Evolutionary conservation across 2,113 vertebrate genomes (phyloP), one percentile per base, ranked within the genome.

Genomic region (Thymallus thymallus): DNA sequence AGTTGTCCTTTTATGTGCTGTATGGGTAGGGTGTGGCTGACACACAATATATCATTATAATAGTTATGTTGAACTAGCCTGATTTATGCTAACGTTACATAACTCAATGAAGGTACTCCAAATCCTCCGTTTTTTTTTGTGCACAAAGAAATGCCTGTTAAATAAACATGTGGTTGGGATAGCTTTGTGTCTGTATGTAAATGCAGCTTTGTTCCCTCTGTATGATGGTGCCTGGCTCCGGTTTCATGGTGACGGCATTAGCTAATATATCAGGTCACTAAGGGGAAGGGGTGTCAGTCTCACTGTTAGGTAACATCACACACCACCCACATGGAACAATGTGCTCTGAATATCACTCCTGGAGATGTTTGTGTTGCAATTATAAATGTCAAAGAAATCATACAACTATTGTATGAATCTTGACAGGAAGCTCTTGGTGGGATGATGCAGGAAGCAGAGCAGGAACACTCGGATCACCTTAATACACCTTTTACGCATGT

Each of bases 1-100:
- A n/a, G 84, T 90, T 82, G 79, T 76, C 72, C 83, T 63, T 75
- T 74, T 76, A 2, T 64, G 67, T 67, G 16, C 29, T 66, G 18
- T 66, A 66, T 73, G 68, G 46, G 62, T 72, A 84, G 84, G 88
- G 91, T 78, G 86, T 80, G 85, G 79, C 82, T 82, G 76, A 68
- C 84, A 41, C 35, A 41, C 35, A 81, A 64, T 83, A 74, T 82
- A 75, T 87, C 71, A 87, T 82, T 74, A 82, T 26, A 51, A 18
- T 41, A 41, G 35, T 41, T 41, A 41, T 48, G 30, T 68, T 63
- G 75, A 61, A 45, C 70, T 68, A 60, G 45, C 68, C 56, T 12
- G 72, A 80, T 77, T 61, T 66, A 66, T 82, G 75, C 69, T 35
- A 26, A 26, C 26, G 26, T 26, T 26, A 26, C 62, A 60, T 68